Base-by-base conservation (phyloP, 2,797 vertebrate genomes). In the Sylvilagus floridanus region DNA sequence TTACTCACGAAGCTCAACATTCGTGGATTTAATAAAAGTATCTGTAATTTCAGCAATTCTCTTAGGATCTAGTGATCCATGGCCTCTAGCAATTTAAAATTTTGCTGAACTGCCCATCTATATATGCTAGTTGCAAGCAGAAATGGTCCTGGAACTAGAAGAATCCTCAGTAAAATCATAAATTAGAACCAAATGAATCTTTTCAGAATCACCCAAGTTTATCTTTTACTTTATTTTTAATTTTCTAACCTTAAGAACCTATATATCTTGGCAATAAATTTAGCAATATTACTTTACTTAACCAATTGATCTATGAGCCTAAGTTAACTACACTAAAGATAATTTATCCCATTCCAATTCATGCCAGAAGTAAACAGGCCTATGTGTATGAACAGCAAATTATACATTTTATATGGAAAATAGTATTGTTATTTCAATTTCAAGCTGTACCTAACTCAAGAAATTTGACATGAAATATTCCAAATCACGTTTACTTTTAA, bases 41-140 rank as follows among this genome's bases (percentile, higher is more conserved):
- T 54, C 73, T 88, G n/a, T 47, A 73, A 90, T 62, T 92, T 84
- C 50, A 90, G 82, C 68, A 93, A 24, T 87, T 93, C 37, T 54
- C 6, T 76, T 90, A 35, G 26, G 32, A 72, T 21, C 7, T 37
- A 35, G 32, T 50, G 82, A 92, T 88, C 86, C 75, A 69, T 50
- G 24, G 5, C 42, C 13, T 76, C 62, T 7, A 77, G 68, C 16
- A 42, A 84, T 54, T 92, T 81, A 84, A 92, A 91, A 94, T 90
- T 75, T 90, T 96, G 35, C 86, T 79, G 52, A 94, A 28, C 10
- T 76, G 50, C 14, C n/a, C 76, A 83, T 91, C 62, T 90, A 28
- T 79, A 17, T 92, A 4, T 88, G 35, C 37, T 92, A 90, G 90
- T 82, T 92, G n/a, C 94, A 9, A 91, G 26, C 35, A 63, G 26